Evolutionary conservation across 2,113 vertebrate species (phyloP).

Genomic region (Rhinolophus sinicus): DNA sequence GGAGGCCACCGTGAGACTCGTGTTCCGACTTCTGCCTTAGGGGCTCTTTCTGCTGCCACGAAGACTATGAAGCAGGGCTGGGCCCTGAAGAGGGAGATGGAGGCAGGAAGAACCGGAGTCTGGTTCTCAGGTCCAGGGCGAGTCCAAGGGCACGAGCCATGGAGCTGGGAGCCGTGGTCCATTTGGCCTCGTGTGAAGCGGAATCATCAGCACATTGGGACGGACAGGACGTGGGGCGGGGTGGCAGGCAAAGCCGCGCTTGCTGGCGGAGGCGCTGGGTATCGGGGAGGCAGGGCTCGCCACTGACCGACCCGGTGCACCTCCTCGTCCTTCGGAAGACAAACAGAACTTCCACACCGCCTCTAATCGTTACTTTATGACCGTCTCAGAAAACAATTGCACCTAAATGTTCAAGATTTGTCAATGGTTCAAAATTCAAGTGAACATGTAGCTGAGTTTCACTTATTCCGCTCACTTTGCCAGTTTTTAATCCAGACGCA

Average conservation of each 20-base stretch:
- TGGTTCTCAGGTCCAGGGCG: too few relatives aligned
- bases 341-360: not conserved
- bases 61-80: accelerated
- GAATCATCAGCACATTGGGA: accelerated
- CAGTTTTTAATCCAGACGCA: not conserved
- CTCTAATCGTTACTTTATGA: not conserved
- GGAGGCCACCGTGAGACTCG: accelerated
- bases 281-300: accelerated
- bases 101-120: accelerated
- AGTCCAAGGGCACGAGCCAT: accelerated
- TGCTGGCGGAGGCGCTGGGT: not conserved
- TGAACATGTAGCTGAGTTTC: accelerated
- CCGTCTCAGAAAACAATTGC: not conserved
- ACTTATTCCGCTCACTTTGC: not conserved
- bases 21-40: accelerated
- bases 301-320: accelerated
- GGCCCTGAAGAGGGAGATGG: accelerated
- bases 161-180: accelerated
- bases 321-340: accelerated
- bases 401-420: not conserved
- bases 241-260: not conserved
- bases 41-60: not conserved
- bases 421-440: not conserved
- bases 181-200: accelerated
- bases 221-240: accelerated